Conservation (phyloP, 2,888 invertebrate genomes). For the Microctonus hyperodae region DNA sequence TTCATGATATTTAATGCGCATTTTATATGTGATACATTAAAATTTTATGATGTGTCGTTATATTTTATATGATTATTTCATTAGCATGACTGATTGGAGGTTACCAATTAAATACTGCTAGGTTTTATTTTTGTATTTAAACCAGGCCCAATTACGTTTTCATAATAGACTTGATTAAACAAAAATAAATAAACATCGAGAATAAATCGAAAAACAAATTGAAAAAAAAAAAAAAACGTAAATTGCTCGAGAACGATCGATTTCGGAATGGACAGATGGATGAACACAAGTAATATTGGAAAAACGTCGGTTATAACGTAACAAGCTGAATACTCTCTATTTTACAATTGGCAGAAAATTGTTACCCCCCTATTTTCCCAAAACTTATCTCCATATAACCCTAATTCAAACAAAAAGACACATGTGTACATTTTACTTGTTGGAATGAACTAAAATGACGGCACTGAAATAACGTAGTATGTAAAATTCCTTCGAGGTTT, state of each 20-base stretch:
- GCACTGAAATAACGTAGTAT: no score
- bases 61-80: not conserved
- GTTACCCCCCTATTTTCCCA: not conserved
- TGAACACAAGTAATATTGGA: constrained; percentile 16
- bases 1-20: not conserved
- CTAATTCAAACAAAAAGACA: not conserved
- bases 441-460: not conserved
- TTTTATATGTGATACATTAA: not conserved
- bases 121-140: not conserved
- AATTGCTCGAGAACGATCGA: constrained; percentile 18
- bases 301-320: constrained; percentile 13
- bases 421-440: not conserved
- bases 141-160: not conserved
- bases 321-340: constrained; percentile 15
- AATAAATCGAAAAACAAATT: not conserved
- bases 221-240: not conserved
- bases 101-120: not conserved
- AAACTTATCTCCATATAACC: not conserved
- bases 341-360: constrained; percentile 14
- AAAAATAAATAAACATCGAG: not conserved
- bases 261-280: constrained; percentile 22
- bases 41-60: not conserved
- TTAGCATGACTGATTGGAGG: not conserved
- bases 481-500: no score
- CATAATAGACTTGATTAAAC: not conserved